These are phyloP conservation scores for Erinaceus europaeus DNA, from an alignment of 2,113 vertebrate genomes.

Conservation along the genomic window DNA sequence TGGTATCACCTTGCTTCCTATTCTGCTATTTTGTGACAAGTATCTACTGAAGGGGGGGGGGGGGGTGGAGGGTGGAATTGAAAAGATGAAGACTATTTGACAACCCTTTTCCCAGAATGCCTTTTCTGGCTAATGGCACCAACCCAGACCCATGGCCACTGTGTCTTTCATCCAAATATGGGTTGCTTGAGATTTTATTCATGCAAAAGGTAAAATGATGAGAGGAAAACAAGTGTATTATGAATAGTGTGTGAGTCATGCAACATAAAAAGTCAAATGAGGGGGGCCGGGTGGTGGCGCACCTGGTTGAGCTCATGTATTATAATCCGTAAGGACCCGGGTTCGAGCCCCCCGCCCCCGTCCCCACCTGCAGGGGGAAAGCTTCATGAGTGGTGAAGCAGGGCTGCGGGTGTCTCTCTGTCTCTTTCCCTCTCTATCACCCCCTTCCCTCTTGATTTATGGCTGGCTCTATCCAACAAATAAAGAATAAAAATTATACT, in stretches of 20 bases:
- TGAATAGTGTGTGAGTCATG: constrained; percentile 22
- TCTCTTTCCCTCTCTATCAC: too few relatives aligned
- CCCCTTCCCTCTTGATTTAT: too few relatives aligned
- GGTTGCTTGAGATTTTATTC: background rate
- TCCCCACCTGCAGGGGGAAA: too few relatives aligned
- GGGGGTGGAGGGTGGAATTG: background rate
- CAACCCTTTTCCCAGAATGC: background rate
- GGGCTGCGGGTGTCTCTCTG: too few relatives aligned
- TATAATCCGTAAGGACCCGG: too few relatives aligned
- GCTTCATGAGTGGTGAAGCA: too few relatives aligned
- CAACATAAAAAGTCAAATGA: background rate
- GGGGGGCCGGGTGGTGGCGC: too few relatives aligned
- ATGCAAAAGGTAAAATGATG: background rate
- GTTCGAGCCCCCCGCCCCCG: too few relatives aligned
- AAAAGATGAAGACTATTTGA: too few relatives aligned
- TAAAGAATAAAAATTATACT: too few relatives aligned
- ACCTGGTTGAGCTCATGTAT: too few relatives aligned
- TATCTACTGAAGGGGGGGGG: background rate
- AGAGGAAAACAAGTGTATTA: background rate
- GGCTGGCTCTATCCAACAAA: too few relatives aligned
- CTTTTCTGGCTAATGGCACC: background rate
- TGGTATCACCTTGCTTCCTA: background rate
- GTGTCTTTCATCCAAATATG: background rate
- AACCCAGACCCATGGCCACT: background rate
- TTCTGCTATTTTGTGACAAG: background rate